Base-by-base conservation (phyloP, 2,888 invertebrate species). In the Trachelus iudaicus region DNA sequence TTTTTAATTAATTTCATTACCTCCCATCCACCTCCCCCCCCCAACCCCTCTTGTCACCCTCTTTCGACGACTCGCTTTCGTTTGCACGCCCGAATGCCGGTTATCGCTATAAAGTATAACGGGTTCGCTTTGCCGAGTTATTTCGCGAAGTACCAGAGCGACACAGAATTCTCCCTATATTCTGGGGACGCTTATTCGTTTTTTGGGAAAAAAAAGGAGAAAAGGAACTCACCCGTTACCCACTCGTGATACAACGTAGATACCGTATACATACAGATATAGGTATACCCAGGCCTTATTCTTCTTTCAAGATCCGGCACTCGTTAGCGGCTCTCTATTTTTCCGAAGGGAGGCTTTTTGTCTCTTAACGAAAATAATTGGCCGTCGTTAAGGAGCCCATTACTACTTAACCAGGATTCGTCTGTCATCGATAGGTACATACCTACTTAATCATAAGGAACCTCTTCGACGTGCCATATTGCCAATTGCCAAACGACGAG, bases 311-410 rank as follows among this genome's bases (percentile, higher is more conserved):
- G 23, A 56, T 56, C 56, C 56, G 2, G 56, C 23, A 56, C 56
- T 56, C 56, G 56, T 56, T 56, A 56, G 56, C 56, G 6, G 56
- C 23, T 56, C 23, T 23, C 56, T 56, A 56, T 56, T 23, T 56
- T 56, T 15, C 23, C 56, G 56, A 56, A 23, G 15, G 23, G 56
- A 56, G 56, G 56, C 23, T 56, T 56, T 56, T 56, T 56, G 56
- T 56, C 56, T 77, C 80, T 83, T 83, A 82, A 83, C 80, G 80
- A 82, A 85, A 85, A 87, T 88, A 88, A 89, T 89, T 89, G 87
- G 87, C 85, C 80, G 79, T 86, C 85, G 85, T 87, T 87, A 85
- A 84, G 84, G 84, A 34, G 71, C 33, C 31, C 71, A 34, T 71
- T 71, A 31, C 71, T 71, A 71, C 71, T 71, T 31, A 71, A 31